phyloP scores from a whole-genome alignment of 2,888 invertebrate genomes.

The Dioctria rufipes region DNA sequence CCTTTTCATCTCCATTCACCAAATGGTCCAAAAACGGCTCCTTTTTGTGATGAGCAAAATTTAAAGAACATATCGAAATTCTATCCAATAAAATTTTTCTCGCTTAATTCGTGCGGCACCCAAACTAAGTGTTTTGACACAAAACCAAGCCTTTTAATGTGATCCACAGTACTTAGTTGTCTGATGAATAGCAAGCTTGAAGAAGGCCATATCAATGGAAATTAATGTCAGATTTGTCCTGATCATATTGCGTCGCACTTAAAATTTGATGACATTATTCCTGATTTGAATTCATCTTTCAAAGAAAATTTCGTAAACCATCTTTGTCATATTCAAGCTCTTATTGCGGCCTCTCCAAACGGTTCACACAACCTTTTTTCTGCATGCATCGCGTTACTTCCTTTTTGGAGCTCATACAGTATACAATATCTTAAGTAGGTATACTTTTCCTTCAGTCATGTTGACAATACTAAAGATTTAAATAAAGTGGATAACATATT shows the following conservation, averaged over 20 bases:
- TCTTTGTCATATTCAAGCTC: neutral
- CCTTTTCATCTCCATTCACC: no score
- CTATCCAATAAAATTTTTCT: no score
- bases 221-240: neutral
- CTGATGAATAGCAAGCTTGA: no score
- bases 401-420: neutral
- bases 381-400: neutral
- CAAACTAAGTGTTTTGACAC: no score
- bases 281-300: neutral
- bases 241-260: neutral
- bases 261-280: neutral
- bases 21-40: no score
- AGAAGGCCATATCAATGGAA: no score
- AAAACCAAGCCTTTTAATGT: no score
- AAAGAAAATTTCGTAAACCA: neutral
- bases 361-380: neutral
- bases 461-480: neutral
- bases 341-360: neutral
- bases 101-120: no score
- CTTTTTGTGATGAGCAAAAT: no score
- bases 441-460: neutral
- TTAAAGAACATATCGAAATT: no score
- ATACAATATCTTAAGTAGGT: neutral
- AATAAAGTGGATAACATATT: no score
- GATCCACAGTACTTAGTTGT: no score